A percentile compares a stretch with the other conserved stretches of the same genome.
Conservation (phyloP, 2,113 vertebrate species). For the Fulmarus glacialis region DNA sequence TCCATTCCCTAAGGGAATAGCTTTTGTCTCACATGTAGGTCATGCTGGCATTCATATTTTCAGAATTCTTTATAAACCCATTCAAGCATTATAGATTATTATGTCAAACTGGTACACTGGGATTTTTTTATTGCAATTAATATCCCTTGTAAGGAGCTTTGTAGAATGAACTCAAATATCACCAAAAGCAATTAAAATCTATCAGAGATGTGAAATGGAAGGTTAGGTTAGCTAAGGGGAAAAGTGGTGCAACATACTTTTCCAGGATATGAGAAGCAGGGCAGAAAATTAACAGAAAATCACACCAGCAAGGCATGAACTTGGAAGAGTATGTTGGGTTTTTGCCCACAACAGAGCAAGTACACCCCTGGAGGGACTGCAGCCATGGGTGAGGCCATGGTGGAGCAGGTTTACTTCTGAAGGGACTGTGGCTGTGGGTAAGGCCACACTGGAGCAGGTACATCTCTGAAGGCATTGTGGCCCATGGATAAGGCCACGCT, state of each 20-base stretch:
- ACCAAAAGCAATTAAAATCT: slow-evolving; percentile 57
- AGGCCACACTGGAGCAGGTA: too few species aligned
- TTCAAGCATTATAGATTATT: slow-evolving; percentile 61
- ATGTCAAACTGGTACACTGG: slow-evolving; percentile 42
- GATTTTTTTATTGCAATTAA: slow-evolving; percentile 64
- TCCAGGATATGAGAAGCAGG: background rate
- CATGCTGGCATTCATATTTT: slow-evolving; percentile 49
- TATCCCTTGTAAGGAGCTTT: slow-evolving; percentile 39
- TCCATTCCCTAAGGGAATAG: slow-evolving; percentile 49
- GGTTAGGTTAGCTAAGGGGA: background rate
- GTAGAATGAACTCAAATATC: slow-evolving; percentile 40
- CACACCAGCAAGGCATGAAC: background rate
- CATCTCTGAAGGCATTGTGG: too few species aligned
- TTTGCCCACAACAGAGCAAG: too few species aligned
- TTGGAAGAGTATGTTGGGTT: background rate
- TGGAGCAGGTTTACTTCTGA: too few species aligned
- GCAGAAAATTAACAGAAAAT: slow-evolving; percentile 41
- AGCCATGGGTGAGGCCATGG: too few species aligned
- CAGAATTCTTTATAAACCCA: slow-evolving; percentile 37
- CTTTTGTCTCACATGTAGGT: slow-evolving; percentile 63
- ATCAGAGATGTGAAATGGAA: slow-evolving; percentile 25
- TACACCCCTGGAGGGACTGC: too few species aligned
- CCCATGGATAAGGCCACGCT: too few species aligned
- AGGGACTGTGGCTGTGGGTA: too few species aligned
- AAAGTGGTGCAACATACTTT: background rate